Evolutionary conservation across 2,888 invertebrate species (phyloP).

Genomic region (Peribatodes rhomboidaria): DNA sequence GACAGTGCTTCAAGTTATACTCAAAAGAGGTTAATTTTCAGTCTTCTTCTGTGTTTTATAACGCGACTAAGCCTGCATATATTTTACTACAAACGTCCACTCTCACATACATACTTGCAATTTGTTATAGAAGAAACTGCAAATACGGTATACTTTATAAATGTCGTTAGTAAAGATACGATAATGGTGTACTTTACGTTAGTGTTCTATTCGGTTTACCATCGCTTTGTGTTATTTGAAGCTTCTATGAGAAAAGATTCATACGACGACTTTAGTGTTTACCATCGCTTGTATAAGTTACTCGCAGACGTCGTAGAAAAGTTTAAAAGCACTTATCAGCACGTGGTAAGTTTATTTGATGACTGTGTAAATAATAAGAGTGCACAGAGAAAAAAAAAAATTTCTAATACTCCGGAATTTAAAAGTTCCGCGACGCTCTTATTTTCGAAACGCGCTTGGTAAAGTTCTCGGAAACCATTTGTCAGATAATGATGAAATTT

Average conservation of each 20-base stretch:
- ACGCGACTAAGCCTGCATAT: not conserved
- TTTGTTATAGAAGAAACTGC: not conserved
- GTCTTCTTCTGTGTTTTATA: not conserved
- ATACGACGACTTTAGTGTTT: not conserved
- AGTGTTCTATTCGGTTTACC: not conserved
- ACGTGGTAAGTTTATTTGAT: slow-evolving; percentile 9
- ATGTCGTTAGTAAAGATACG: not conserved
- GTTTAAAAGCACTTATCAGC: not conserved
- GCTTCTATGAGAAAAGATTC: not conserved
- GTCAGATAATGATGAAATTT: too few relatives aligned
- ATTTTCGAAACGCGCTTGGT: too few relatives aligned
- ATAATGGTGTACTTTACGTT: not conserved
- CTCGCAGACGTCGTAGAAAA: slow-evolving; percentile 1
- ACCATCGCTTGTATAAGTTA: not conserved
- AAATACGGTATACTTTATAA: not conserved
- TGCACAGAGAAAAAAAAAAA: too few relatives aligned
- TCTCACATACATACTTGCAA: not conserved
- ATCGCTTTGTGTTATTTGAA: not conserved
- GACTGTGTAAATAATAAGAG: too few relatives aligned
- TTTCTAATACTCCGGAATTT: too few relatives aligned
- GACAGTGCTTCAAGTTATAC: not conserved
- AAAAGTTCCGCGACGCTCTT: too few relatives aligned
- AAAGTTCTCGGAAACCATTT: too few relatives aligned
- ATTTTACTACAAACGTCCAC: not conserved
- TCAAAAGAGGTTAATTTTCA: not conserved